Conservation (phyloP, 2,113 vertebrate genomes). For the Nothobranchius furzeri region DNA sequence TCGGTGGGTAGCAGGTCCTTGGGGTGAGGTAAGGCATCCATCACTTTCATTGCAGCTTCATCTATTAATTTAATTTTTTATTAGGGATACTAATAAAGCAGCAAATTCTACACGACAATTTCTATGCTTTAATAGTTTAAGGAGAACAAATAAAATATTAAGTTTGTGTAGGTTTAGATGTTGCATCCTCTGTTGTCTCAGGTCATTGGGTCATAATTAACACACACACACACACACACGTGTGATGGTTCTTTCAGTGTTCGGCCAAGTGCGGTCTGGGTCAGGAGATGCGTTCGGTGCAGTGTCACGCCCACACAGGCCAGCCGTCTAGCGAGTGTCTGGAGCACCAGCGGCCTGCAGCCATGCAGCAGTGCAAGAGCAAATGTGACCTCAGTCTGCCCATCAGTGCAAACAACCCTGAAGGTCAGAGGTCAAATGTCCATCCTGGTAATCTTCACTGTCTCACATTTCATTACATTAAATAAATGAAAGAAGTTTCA, state of each 20-base stretch:
- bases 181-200: not conserved
- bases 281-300: constrained; percentile 90
- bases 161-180: not conserved
- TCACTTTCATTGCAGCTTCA: not conserved
- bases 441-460: not conserved
- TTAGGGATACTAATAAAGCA: too few species aligned
- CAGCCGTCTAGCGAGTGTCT: constrained; percentile 87
- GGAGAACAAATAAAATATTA: not conserved
- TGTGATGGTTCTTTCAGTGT: constrained; percentile 78
- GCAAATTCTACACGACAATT: not conserved
- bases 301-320: constrained; percentile 87
- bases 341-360: constrained; percentile 83
- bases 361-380: constrained; percentile 92
- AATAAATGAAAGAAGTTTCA: not conserved
- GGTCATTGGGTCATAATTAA: not conserved
- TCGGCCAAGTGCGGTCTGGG: constrained; percentile 90
- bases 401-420: constrained; percentile 85
- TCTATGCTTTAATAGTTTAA: not conserved
- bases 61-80: too few species aligned
- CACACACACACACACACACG: not conserved
- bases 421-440: constrained; percentile 82
- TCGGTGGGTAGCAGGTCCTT: constrained; percentile 91
- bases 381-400: constrained; percentile 85
- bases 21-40: constrained; percentile 88
- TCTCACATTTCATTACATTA: not conserved